Base-by-base conservation (phyloP, 2,888 invertebrate genomes). In the Lordiphosa andalusiaca region DNA sequence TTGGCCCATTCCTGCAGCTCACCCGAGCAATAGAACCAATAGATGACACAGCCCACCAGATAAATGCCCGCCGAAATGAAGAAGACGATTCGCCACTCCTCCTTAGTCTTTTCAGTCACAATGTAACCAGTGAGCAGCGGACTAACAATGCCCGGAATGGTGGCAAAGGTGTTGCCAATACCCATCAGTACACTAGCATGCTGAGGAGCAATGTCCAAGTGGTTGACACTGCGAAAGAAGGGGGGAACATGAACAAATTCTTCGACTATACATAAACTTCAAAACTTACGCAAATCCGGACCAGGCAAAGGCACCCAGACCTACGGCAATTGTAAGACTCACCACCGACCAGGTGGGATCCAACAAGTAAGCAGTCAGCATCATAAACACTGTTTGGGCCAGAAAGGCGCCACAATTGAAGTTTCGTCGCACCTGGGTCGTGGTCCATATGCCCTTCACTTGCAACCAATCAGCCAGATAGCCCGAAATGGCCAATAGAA, bases 121-220 rank as follows among this genome's bases (percentile, higher is more conserved):
- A 97, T 93, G 50, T 92, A 91, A 6, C 96, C 96, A 0, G 95
- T 95, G 0, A 97, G 89, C 9, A 94, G 91, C 0, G 97, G 98
- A 86, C 96, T 95, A n/a, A 97, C 90, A 77, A 98, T 96, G 25
- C 98, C 98, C 0, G 98, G 97, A 50, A 98, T 90, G 0, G 97
- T 97, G 0, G 96, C 98, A 67, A 97, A 90, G 0, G 97, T 97
- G 89, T 98, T 98, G 7, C 96, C 95, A 7, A 97, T 90, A 0
- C 97, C 98, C 96, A 98, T 96, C 53, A 98, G 89, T 0, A 98
- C 93, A 86, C 97, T 95, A 7, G 97, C 97, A 90, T 95, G 96
- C 63, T 95, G 95, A 0, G 97, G 97, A 0, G 97, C 97, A 51
- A 98, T 93, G 88, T 98, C 98, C 87, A 98, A 90, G 87, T 97